Evolutionary conservation across 2,113 vertebrate species (phyloP).

Genomic region (Tretioscincus oriximinensis): DNA sequence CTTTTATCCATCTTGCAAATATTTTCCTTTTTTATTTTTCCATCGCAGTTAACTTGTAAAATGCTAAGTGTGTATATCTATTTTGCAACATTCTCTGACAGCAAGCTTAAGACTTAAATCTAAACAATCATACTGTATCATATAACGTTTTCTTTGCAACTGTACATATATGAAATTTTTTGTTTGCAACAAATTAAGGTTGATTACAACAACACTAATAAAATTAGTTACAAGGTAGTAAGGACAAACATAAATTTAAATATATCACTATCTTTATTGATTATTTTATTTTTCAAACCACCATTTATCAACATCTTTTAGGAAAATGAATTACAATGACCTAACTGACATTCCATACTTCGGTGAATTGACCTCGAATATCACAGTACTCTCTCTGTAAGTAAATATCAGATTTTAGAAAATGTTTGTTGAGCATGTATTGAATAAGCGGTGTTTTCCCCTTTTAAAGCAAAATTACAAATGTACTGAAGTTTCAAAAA

Average conservation of each 20-base stretch:
- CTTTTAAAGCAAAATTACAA: too few species aligned
- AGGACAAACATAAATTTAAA: not conserved
- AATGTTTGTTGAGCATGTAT: not conserved
- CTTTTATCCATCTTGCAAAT: too few species aligned
- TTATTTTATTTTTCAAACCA: constrained; percentile 32
- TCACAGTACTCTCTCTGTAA: constrained; percentile 91
- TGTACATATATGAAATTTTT: too few species aligned
- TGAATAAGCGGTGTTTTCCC: not conserved
- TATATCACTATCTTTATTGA: not conserved
- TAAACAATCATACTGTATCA: too few species aligned
- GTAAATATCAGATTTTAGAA: constrained; percentile 64
- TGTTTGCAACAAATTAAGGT: too few species aligned
- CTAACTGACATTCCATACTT: constrained; percentile 86
- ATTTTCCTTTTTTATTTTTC: too few species aligned
- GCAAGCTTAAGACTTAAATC: too few species aligned
- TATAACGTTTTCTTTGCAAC: too few species aligned
- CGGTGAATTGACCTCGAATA: constrained; percentile 86
- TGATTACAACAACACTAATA: not conserved
- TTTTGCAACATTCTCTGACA: too few species aligned
- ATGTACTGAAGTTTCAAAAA: too few species aligned
- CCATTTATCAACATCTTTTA: constrained; percentile 53
- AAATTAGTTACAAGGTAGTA: not conserved
- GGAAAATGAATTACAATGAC: constrained; percentile 95
- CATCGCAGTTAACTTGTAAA: too few species aligned
- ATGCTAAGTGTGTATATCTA: too few species aligned